phyloP scores from a whole-genome alignment of 1,140 invertebrate species.

The Diabrotica virgifera region DNA sequence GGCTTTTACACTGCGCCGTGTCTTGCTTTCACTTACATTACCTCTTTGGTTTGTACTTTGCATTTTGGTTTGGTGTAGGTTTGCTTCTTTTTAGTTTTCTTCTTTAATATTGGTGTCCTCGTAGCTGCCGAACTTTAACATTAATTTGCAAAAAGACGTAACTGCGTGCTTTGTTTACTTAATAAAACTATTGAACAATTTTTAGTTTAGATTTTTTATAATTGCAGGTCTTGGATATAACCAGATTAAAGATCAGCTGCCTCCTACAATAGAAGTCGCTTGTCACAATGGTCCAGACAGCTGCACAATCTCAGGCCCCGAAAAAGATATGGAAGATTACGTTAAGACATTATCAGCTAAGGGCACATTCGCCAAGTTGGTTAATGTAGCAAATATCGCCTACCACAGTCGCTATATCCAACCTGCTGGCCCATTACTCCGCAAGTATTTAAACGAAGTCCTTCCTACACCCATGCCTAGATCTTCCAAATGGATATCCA shows the following conservation, averaged over 20 bases:
- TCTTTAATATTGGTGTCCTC: too few species aligned
- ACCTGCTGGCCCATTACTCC: constrained; percentile 70
- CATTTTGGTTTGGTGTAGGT: too few species aligned
- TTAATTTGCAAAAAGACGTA: not conserved
- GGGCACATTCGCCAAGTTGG: constrained; percentile 78
- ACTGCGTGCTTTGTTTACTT: too few species aligned
- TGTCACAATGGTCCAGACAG: constrained; percentile 84
- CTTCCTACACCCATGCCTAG: constrained; percentile 67
- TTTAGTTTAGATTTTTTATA: constrained; percentile 8
- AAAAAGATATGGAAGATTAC: constrained; percentile 66
- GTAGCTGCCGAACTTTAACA: not conserved
- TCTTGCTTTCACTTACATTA: too few species aligned
- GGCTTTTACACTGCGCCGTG: too few species aligned
- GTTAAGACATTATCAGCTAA: constrained; percentile 66
- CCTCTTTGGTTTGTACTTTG: too few species aligned
- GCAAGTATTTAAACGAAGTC: constrained; percentile 69
- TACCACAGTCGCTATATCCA: constrained; percentile 82
- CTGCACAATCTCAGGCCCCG: constrained; percentile 82
- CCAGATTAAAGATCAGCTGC: constrained; percentile 58
- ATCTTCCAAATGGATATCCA: constrained; percentile 80
- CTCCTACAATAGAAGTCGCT: constrained; percentile 71
- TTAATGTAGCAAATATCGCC: constrained; percentile 77
- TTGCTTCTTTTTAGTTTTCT: too few species aligned
- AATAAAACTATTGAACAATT: too few species aligned
- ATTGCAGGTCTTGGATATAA: constrained; percentile 43